Percentiles rank a stretch among this genome's conserved stretches.
Evolutionary conservation across 2,113 vertebrate genomes (phyloP).

Genomic region (Phalacrocorax carbo): DNA sequence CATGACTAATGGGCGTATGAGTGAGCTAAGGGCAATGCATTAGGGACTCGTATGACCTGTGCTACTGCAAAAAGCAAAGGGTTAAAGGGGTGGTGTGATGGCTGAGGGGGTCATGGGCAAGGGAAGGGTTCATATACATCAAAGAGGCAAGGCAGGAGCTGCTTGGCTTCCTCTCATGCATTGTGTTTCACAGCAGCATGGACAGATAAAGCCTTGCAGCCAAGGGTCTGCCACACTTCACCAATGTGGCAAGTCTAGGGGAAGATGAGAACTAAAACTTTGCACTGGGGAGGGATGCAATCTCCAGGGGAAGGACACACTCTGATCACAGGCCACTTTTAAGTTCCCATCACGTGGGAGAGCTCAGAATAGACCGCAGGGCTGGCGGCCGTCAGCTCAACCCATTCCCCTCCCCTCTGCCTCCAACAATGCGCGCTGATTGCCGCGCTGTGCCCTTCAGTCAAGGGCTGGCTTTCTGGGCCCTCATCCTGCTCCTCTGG

Average conservation of each 20-base stretch:
- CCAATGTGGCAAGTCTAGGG: not conserved
- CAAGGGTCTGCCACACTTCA: not conserved
- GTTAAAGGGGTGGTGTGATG: not conserved
- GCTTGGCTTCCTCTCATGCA: not conserved
- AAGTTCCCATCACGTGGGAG: constrained; percentile 49
- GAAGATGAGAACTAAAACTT: not conserved
- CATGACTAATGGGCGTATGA: accelerated
- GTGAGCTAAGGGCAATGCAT: not conserved
- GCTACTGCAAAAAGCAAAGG: not conserved
- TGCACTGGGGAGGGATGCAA: not conserved
- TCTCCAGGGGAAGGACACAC: not conserved
- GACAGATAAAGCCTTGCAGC: not conserved
- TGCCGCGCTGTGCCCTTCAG: constrained; percentile 23
- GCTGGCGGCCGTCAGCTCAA: not conserved
- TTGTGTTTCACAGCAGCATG: not conserved
- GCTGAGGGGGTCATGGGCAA: not conserved
- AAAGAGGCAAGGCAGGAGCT: not conserved
- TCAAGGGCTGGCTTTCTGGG: constrained; percentile 57
- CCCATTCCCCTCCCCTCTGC: constrained; percentile 5
- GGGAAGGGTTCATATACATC: not conserved
- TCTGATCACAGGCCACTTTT: constrained; percentile 28
- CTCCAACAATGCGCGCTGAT: not conserved
- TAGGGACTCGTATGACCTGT: not conserved
- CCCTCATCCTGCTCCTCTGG: not conserved
- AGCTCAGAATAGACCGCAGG: constrained; percentile 37